These are phyloP conservation scores for Notoglanidium macrostoma DNA, from an alignment of 2,797 vertebrate species.

Conservation along the genomic window DNA sequence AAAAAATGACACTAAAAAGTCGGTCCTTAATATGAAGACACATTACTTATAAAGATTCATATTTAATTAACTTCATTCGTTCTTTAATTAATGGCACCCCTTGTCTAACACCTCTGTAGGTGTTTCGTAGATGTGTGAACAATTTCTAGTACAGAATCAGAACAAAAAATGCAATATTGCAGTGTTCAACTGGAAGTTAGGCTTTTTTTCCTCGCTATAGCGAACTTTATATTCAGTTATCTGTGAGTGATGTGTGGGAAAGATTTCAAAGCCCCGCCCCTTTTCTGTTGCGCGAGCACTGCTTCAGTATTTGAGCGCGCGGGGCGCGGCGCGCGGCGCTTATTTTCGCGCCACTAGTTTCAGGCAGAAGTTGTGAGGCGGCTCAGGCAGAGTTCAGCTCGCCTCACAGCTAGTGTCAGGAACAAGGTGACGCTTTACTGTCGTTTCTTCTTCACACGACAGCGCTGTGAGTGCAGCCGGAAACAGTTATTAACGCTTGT, in stretches of 20 bases:
- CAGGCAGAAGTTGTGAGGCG: constrained; percentile 2
- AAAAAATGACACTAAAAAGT: not conserved
- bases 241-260: not conserved
- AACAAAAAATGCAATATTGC: not conserved
- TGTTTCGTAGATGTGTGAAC: not conserved
- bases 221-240: not conserved
- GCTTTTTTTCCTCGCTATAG: not conserved
- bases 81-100: not conserved
- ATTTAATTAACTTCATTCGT: not conserved
- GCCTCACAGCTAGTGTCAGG: not conserved
- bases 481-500: not conserved
- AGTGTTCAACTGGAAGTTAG: not conserved
- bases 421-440: not conserved
- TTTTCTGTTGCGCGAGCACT: not conserved
- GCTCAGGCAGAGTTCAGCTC: not conserved
- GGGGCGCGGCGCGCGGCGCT: not conserved
- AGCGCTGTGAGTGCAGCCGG: not conserved
- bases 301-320: constrained; percentile 22
- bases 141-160: not conserved
- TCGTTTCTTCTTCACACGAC: not conserved
- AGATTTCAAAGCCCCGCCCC: constrained; percentile 6
- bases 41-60: not conserved
- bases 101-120: not conserved
- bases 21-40: not conserved
- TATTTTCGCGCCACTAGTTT: not conserved